Percentiles rank a stretch among this genome's conserved stretches.
phyloP scores from a whole-genome alignment of 2,888 invertebrate genomes.

The Euzophera pinguis region DNA sequence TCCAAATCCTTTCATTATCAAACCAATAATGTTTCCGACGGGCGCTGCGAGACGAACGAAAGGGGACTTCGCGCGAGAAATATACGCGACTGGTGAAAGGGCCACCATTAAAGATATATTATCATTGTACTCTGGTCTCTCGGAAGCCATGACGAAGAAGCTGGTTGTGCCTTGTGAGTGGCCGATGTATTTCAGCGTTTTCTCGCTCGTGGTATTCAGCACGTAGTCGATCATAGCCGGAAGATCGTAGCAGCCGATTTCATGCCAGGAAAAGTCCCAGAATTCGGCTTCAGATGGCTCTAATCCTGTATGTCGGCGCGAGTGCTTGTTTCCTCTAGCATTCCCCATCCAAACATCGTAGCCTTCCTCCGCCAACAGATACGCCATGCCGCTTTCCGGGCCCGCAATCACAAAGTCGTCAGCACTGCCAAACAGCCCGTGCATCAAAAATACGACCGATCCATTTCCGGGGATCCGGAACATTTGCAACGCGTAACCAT shows the following conservation, averaged over 20 bases:
- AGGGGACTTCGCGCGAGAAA: background rate
- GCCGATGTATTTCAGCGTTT: slow-evolving; percentile 82
- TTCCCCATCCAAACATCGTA: slow-evolving; percentile 91
- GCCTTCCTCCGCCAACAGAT: slow-evolving; percentile 78
- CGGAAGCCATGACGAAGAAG: slow-evolving; percentile 78
- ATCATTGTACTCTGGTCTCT: slow-evolving; percentile 50
- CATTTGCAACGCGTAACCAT: slow-evolving; percentile 31
- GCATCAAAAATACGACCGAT: slow-evolving; percentile 53
- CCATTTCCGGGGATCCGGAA: slow-evolving; percentile 51
- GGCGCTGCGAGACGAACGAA: background rate
- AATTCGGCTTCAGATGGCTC: slow-evolving; percentile 62
- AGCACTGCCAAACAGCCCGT: slow-evolving; percentile 53
- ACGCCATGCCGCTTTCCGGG: slow-evolving; percentile 49
- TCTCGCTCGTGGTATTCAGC: slow-evolving; percentile 67
- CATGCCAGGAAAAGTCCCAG: slow-evolving; percentile 89
- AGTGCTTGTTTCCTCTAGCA: slow-evolving; percentile 86
- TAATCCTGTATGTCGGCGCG: slow-evolving; percentile 70
- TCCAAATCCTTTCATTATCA: background rate
- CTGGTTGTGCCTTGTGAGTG: slow-evolving; percentile 85
- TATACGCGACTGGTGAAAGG: slow-evolving; percentile 26
- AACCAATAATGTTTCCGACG: background rate
- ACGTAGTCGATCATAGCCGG: slow-evolving; percentile 89
- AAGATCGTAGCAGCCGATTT: slow-evolving; percentile 87
- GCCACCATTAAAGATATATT: slow-evolving; percentile 46
- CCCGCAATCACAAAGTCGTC: slow-evolving; percentile 57